A percentile compares a stretch with the other conserved stretches of the same genome.
Conservation (phyloP, 1,140 invertebrate genomes). For the Drusus annulatus region DNA sequence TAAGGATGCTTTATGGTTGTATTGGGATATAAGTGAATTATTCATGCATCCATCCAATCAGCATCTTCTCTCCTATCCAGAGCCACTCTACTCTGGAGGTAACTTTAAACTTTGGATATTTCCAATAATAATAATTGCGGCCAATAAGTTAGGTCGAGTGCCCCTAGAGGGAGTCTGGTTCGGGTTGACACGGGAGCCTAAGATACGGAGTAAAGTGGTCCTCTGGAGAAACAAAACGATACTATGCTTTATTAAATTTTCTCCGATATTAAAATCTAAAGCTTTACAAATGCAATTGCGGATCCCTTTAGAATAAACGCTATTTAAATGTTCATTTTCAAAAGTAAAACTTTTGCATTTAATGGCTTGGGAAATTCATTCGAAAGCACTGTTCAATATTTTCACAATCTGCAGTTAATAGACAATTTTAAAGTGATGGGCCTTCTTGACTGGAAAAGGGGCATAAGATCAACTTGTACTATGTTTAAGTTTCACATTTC, state of each 20-base stretch:
- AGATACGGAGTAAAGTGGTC: background rate
- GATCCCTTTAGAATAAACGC: too few species aligned
- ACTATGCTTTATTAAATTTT: constrained; percentile 6
- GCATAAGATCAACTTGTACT: too few species aligned
- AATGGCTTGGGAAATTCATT: too few species aligned
- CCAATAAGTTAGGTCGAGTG: constrained; percentile 16
- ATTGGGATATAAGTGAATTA: constrained; percentile 59
- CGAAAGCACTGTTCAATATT: too few species aligned
- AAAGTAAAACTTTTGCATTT: too few species aligned
- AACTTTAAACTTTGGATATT: constrained; percentile 58
- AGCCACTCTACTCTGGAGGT: constrained; percentile 26
- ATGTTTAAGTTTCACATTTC: too few species aligned
- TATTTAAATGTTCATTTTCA: too few species aligned
- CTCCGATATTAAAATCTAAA: background rate
- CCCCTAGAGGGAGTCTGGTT: background rate
- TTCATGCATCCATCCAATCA: constrained; percentile 59
- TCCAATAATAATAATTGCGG: constrained; percentile 34
- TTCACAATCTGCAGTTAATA: too few species aligned
- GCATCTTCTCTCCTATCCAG: constrained; percentile 31
- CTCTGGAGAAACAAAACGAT: constrained; percentile 2
- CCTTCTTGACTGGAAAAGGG: too few species aligned
- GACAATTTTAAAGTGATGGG: too few species aligned
- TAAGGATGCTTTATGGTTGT: constrained; percentile 54
- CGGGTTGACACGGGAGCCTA: too few species aligned
- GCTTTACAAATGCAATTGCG: too few species aligned